Percentiles rank a stretch among this genome's conserved stretches.
phyloP scores from a whole-genome alignment of 2,888 invertebrate genomes.

The Troides oblongomaculatus region DNA sequence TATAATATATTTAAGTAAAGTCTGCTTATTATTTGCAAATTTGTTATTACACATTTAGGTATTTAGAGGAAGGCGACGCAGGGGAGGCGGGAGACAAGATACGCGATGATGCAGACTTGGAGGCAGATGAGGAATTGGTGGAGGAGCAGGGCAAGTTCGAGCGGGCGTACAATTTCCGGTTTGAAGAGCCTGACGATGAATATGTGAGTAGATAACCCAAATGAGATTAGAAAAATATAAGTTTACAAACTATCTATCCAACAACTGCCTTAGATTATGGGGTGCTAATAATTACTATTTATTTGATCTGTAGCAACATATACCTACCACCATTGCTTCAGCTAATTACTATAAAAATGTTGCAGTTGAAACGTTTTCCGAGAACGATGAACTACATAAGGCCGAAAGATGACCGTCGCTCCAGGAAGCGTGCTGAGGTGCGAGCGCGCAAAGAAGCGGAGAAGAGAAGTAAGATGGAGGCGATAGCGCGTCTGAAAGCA shows the following conservation, averaged over 20 bases:
- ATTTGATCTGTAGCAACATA: no score
- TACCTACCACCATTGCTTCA: no score
- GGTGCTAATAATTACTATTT: no score
- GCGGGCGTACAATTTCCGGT: conserved; percentile 96
- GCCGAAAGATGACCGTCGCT: conserved; percentile 87
- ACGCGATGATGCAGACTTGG: conserved; percentile 66
- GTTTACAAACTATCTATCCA: no score
- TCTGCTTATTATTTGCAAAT: no score
- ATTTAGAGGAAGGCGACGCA: conserved; percentile 72
- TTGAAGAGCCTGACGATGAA: conserved; percentile 96
- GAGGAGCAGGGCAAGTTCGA: conserved; percentile 95
- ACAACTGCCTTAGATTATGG: no score
- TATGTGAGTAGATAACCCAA: conserved; percentile 78
- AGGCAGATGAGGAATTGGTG: conserved; percentile 88
- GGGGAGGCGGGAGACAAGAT: conserved; percentile 71
- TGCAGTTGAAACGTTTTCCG: conserved; percentile 92
- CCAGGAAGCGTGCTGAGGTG: conserved; percentile 87
- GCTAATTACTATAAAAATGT: no score
- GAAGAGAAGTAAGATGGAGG: conserved; percentile 89
- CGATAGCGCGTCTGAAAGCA: conserved; percentile 92
- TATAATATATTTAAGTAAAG: no score
- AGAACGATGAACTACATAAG: conserved; percentile 92
- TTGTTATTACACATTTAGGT: conserved; percentile 41
- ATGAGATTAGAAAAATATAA: no score
- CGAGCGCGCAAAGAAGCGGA: conserved; percentile 88